These are phyloP conservation scores for Doris montereyensis DNA, from an alignment of 2,888 invertebrate genomes.

Conservation along the genomic window DNA sequence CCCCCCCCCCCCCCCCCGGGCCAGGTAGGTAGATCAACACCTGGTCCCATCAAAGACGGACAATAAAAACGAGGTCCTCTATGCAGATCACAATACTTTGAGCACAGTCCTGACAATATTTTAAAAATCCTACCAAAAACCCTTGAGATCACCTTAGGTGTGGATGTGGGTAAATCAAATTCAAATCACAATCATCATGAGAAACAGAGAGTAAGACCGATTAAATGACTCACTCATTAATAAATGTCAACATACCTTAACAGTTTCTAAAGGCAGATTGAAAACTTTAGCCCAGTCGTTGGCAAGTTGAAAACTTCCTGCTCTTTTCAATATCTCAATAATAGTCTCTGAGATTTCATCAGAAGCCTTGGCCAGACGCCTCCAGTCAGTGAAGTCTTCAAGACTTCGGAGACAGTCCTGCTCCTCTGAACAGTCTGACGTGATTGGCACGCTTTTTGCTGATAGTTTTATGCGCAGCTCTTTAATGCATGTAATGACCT, in stretches of 20 bases:
- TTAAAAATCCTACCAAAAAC: too few relatives aligned
- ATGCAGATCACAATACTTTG: too few relatives aligned
- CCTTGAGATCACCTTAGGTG: too few relatives aligned
- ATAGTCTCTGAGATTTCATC: slow-evolving; percentile 54
- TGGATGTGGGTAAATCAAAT: too few relatives aligned
- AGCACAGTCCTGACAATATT: too few relatives aligned
- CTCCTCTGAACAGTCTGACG: slow-evolving; percentile 45
- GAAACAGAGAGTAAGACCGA: not conserved
- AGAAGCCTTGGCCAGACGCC: slow-evolving; percentile 52
- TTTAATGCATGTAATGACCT: slow-evolving; percentile 66
- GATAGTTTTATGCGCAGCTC: slow-evolving; percentile 58
- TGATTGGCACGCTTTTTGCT: slow-evolving; percentile 48
- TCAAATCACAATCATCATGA: too few relatives aligned
- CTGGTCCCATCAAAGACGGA: too few relatives aligned
- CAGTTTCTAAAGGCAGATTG: slow-evolving; percentile 48
- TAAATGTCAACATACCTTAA: slow-evolving; percentile 53
- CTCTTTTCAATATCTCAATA: slow-evolving; percentile 58
- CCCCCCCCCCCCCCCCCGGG: too few relatives aligned
- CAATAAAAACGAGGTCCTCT: too few relatives aligned
- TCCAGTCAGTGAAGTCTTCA: slow-evolving; percentile 60
- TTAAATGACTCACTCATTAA: too few relatives aligned
- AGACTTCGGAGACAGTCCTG: slow-evolving; percentile 48
- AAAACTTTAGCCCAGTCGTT: slow-evolving; percentile 60
- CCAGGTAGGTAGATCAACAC: too few relatives aligned
- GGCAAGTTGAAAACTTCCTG: slow-evolving; percentile 60